A percentile compares a stretch with the other conserved stretches of the same genome.
These are phyloP conservation scores for Propithecus perrieri DNA, from an alignment of 2,797 vertebrate genomes.

Conservation along the genomic window DNA sequence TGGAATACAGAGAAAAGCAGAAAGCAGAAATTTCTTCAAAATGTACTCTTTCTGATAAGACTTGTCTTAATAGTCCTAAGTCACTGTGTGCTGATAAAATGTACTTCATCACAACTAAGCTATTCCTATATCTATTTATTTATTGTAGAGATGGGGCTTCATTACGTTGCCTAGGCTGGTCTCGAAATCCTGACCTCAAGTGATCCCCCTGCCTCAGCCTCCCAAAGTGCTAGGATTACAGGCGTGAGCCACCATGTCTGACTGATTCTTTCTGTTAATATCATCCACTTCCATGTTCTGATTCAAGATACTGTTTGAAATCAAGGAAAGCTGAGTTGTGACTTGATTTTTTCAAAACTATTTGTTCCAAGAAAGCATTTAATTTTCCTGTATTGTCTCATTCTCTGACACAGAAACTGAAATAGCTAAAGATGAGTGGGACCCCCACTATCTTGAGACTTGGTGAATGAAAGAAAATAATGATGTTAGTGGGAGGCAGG, in stretches of 20 bases:
- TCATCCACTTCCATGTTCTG: background rate
- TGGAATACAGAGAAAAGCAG: background rate
- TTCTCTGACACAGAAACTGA: background rate
- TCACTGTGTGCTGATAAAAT: background rate
- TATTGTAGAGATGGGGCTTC: background rate
- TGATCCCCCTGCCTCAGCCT: too few species aligned
- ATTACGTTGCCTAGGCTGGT: background rate
- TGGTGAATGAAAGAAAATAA: background rate
- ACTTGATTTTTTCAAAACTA: background rate
- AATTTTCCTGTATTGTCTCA: background rate
- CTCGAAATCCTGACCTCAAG: background rate
- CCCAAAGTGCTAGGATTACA: background rate
- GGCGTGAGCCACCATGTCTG: too few species aligned
- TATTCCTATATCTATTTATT: background rate
- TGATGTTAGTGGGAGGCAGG: background rate
- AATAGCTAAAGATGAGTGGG: background rate
- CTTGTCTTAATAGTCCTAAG: background rate
- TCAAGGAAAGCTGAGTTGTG: background rate
- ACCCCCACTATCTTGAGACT: accelerated
- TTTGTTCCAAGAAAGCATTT: background rate
- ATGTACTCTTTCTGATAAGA: background rate
- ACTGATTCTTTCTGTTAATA: background rate
- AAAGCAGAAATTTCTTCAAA: background rate
- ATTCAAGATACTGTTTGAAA: background rate
- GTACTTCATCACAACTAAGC: background rate